Conservation (phyloP, 2,888 invertebrate species). For the Cosmorhoe ocellata region DNA sequence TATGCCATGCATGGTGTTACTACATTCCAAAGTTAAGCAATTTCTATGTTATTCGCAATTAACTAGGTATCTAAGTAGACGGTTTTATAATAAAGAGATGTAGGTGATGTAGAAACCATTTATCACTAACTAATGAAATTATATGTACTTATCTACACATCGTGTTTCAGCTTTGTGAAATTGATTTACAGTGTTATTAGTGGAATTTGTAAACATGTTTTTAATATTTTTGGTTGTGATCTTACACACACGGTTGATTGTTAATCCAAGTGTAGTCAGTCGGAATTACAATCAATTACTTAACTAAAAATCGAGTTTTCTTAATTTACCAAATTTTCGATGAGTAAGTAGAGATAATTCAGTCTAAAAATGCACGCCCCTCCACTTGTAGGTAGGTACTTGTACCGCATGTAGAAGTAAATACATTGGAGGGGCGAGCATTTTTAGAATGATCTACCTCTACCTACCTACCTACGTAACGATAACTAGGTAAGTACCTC, state of each 20-base stretch:
- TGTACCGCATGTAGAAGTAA: too few species aligned
- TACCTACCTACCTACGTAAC: too few species aligned
- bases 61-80: slow-evolving; percentile 66
- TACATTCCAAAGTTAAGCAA: slow-evolving; percentile 60
- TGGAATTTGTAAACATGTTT: slow-evolving; percentile 32
- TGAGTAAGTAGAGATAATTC: too few species aligned
- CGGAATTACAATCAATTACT: slow-evolving; percentile 33
- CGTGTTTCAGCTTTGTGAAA: slow-evolving; percentile 41
- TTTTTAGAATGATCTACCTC: too few species aligned
- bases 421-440: too few species aligned
- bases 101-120: slow-evolving; percentile 27
- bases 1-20: slow-evolving; percentile 67
- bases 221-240: slow-evolving; percentile 59
- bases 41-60: slow-evolving; percentile 65
- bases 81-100: slow-evolving; percentile 65
- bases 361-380: too few species aligned
- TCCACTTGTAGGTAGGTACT: too few species aligned
- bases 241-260: slow-evolving; percentile 59
- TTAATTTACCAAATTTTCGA: neutral
- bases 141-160: slow-evolving; percentile 37
- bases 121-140: slow-evolving; percentile 27
- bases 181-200: slow-evolving; percentile 37
- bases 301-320: slow-evolving; percentile 10
- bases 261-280: slow-evolving; percentile 56
- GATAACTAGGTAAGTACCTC: too few species aligned